These are phyloP conservation scores for Melipona quadrifasciata DNA, from an alignment of 1,140 invertebrate genomes.

Conservation along the genomic window DNA sequence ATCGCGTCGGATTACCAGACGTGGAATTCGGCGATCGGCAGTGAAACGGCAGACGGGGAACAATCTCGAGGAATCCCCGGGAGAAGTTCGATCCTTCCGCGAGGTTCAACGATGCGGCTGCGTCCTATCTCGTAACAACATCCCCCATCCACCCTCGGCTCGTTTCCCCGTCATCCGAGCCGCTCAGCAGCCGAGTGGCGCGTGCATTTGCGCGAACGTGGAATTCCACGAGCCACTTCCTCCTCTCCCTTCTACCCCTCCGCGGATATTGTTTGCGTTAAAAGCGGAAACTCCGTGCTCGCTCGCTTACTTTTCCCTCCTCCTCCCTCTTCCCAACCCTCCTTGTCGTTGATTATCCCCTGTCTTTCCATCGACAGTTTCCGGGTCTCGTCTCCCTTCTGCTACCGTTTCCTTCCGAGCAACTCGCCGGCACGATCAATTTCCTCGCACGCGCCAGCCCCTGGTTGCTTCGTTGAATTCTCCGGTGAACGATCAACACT, in stretches of 20 bases:
- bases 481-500: not conserved
- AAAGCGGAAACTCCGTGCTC: conserved; percentile 19
- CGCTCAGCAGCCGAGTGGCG: not conserved
- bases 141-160: not conserved
- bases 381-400: not conserved
- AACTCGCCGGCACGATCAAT: not conserved
- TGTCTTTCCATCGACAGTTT: not conserved
- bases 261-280: conserved; percentile 16
- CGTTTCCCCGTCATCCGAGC: conserved; percentile 3
- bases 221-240: conserved; percentile 30
- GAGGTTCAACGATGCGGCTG: conserved; percentile 11
- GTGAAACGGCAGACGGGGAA: not conserved
- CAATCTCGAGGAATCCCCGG: not conserved
- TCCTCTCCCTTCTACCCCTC: no score
- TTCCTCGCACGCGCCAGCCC: not conserved
- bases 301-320: not conserved
- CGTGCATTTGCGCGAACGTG: conserved; percentile 31
- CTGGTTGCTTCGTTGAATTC: not conserved
- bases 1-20: not conserved
- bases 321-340: not conserved
- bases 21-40: not conserved
- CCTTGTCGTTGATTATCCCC: conserved; percentile 14
- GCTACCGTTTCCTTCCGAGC: no score
- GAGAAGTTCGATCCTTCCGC: conserved; percentile 11
- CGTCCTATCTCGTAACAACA: not conserved